Evolutionary conservation across 2,888 invertebrate genomes (phyloP).

Genomic region (Unio delphinus): DNA sequence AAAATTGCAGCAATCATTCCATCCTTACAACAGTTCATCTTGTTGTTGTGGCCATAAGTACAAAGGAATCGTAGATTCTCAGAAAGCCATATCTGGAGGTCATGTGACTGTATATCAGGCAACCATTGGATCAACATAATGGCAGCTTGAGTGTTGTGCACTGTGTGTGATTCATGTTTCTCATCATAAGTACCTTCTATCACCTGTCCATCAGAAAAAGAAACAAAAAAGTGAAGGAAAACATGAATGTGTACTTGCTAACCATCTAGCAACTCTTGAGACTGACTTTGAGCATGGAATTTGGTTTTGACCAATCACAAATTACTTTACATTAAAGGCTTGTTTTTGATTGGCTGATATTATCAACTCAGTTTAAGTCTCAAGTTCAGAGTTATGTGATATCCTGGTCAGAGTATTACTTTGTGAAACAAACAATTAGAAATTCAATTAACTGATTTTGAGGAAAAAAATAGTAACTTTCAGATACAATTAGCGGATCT

Average conservation of each 20-base stretch:
- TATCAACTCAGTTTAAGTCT: too few relatives aligned
- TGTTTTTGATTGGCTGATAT: too few relatives aligned
- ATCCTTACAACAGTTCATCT: slow-evolving; percentile 75
- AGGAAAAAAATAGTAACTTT: too few relatives aligned
- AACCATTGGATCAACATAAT: slow-evolving; percentile 75
- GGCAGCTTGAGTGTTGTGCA: slow-evolving; percentile 74
- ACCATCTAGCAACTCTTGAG: too few relatives aligned
- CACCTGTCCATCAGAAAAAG: slow-evolving; percentile 37
- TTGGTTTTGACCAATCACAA: too few relatives aligned
- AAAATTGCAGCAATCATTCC: slow-evolving; percentile 74
- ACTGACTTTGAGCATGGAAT: too few relatives aligned
- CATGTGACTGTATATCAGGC: slow-evolving; percentile 71
- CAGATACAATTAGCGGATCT: too few relatives aligned
- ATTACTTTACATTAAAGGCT: too few relatives aligned
- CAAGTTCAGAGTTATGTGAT: too few relatives aligned
- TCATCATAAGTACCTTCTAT: slow-evolving; percentile 52
- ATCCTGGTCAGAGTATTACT: too few relatives aligned
- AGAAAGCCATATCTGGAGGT: slow-evolving; percentile 73
- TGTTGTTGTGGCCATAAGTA: slow-evolving; percentile 71
- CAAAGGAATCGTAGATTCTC: slow-evolving; percentile 66
- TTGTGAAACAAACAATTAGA: too few relatives aligned
- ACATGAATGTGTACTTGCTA: background rate
- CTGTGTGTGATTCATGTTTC: slow-evolving; percentile 41
- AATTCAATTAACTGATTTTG: too few relatives aligned
- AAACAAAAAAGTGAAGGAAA: background rate